Evolutionary conservation across 2,888 invertebrate genomes (phyloP).

Genomic region (Folsomia manolachei): DNA sequence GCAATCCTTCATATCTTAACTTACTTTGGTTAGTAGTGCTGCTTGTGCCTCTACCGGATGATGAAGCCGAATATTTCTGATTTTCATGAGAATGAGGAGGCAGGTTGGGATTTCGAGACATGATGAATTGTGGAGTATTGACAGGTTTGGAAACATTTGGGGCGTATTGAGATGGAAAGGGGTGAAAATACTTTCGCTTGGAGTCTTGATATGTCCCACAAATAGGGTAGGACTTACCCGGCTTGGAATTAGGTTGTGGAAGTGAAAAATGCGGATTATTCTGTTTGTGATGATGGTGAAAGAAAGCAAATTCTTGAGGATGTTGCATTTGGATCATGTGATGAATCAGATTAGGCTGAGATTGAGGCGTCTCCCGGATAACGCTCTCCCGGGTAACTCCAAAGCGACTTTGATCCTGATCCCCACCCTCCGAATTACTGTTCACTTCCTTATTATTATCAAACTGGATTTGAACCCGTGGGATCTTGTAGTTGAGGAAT

Average conservation of each 20-base stretch:
- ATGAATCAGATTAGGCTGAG: neutral
- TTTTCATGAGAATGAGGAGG: too few relatives aligned
- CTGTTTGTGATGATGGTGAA: neutral
- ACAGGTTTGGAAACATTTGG: neutral
- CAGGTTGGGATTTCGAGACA: neutral
- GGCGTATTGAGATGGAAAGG: neutral
- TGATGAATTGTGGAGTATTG: neutral
- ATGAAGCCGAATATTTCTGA: neutral
- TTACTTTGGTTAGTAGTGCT: neutral
- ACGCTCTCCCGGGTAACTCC: constrained; percentile 3
- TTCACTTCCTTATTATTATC: too few relatives aligned
- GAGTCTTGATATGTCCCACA: neutral
- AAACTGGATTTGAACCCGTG: neutral
- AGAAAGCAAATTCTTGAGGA: neutral
- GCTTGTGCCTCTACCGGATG: neutral
- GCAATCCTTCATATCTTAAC: neutral
- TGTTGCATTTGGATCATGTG: neutral
- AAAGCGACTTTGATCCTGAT: neutral
- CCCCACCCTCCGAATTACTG: too few relatives aligned
- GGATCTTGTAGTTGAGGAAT: neutral
- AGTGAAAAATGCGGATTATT: neutral
- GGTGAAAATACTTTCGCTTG: neutral
- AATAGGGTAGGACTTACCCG: neutral
- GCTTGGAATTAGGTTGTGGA: neutral
- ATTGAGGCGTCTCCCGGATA: constrained; percentile 11